Evolutionary conservation across 2,113 vertebrate genomes (phyloP), one percentile per base, ranked within the genome.

Genomic region (Peromyscus polionotus): DNA sequence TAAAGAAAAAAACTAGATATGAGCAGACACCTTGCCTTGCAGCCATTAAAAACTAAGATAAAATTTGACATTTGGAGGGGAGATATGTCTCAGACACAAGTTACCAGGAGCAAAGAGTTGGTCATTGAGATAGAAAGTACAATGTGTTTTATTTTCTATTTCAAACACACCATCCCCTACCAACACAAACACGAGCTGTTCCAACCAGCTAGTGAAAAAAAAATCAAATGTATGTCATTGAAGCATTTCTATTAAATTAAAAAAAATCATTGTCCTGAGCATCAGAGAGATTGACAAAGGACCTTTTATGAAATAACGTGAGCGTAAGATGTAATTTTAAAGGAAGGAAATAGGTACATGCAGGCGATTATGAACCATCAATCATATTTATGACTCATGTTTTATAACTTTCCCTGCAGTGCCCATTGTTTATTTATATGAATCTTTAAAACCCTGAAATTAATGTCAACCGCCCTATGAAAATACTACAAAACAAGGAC

Each of bases 381-480:
- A 96, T 97, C n/a, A 45, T 57, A 89, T 81, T 51, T 76, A n/a
- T 93, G 81, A 51, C 91, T 89, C 63, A 12, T 77, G 42, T 72
- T 96, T 85, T 94, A 73, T 73, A 90, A 92, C 48, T 93, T 97
- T 89, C 42, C 80, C 13, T 28, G 17, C n/a, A 65, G 59, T 72
- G 26, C 33, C 75, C 36, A 87, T 76, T 97, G 39, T 91, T 95
- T 96, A 80, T 85, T 95, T 88, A 90, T 59, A 93, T 92, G 90
- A 73, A 90, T 97, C 26, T 93, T 87, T 90, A 97, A 91, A 93
- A 87, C 84, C 45, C 48, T 67, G 45, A 97, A 97, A 97, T 96
- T 88, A 92, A 89, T 83, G 70, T 54, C 54, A 67, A 97, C 88
- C 68, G 67, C 90, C 67, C 77, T 90, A 94, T 96, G 97, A 97